Base-by-base conservation (phyloP, 2,113 vertebrate genomes). In the Stegostoma tigrinum region DNA sequence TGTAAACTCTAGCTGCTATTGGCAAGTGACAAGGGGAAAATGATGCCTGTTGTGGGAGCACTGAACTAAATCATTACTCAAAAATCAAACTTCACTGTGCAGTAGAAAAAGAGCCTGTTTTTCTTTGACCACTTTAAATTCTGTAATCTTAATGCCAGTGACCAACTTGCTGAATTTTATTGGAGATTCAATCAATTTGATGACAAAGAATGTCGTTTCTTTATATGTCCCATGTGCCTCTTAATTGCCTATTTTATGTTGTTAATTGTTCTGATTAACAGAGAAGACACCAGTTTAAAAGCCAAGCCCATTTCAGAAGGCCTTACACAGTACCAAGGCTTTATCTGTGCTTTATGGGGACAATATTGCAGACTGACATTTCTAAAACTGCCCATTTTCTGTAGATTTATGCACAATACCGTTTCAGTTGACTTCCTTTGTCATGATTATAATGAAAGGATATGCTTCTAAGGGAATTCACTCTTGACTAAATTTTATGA, bases 231-330 rank as follows among this genome's bases (percentile, higher is more conserved):
- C 93, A 95, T 95, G 93, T 95, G 93, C 67, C 93, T 72, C 94
- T 21, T 95, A 95, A 95, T 95, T 95, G 94, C 10, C 24, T 70
- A 72, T 68, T 95, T 95, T 95, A 27, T 68, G 45, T 27, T 70
- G 94, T 95, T 95, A 95, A 95, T 95, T 95, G 94, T 95, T 95
- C 94, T 93, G 67, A 72, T 72, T 95, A 95, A 95, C 94, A 75
- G 68, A 72, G 30, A 72, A 95, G 5, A 24, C 45, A 72, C 94
- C 72, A 68, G 45, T 95, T 72, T 75, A 95, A 95, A 95, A 95
- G 67, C 67, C 94, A 75, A 72, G 38, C 94, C 42, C 67, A 70
- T 70, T 72, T 27, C 67, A 48, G 10, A 45, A 72, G 24, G 94
- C 67, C 67, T 72, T 93, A 34, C n/a, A 19, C 34, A 34, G 48